Conservation (phyloP, 2,113 vertebrate species). For the Tautogolabrus adspersus region DNA sequence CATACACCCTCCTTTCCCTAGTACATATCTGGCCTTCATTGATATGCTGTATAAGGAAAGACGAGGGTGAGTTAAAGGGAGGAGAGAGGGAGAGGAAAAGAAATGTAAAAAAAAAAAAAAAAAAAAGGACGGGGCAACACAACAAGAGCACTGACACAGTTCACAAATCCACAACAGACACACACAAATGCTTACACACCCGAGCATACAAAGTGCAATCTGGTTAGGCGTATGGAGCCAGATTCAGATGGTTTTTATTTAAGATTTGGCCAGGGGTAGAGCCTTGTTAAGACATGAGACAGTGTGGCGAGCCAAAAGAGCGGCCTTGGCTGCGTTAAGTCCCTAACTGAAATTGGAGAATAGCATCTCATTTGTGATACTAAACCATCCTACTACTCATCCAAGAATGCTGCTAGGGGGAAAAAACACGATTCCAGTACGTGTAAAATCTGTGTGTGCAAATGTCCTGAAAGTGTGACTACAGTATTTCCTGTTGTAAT, state of each 20-base stretch:
- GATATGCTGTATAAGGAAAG: conserved; percentile 93
- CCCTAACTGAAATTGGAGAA: conserved; percentile 92
- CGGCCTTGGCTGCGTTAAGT: conserved; percentile 85
- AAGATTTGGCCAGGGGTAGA: conserved; percentile 90
- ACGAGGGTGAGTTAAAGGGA: conserved; percentile 76
- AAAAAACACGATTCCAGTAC: conserved; percentile 15
- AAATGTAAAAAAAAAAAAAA: conserved; percentile 45
- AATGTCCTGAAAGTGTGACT: conserved; percentile 48
- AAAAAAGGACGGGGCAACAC: conserved; percentile 45
- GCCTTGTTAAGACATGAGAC: conserved; percentile 92
- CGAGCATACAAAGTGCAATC: conserved; percentile 81
- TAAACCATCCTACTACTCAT: conserved; percentile 77
- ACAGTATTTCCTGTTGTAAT: conserved; percentile 48
- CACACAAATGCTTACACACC: conserved; percentile 65
- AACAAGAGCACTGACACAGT: conserved; percentile 75
- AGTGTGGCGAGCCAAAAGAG: conserved; percentile 82
- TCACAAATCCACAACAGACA: conserved; percentile 69
- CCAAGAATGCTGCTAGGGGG: conserved; percentile 23
- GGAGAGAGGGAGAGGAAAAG: conserved; percentile 63
- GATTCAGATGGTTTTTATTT: conserved; percentile 86
- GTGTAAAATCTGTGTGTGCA: conserved; percentile 47
- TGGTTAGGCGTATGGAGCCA: conserved; percentile 85
- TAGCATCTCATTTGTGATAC: conserved; percentile 87
- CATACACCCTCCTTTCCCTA: conserved; percentile 77
- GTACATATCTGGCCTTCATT: conserved; percentile 99